Evolutionary conservation across 2,888 invertebrate species (phyloP).

Genomic region (Encarsia formosa): DNA sequence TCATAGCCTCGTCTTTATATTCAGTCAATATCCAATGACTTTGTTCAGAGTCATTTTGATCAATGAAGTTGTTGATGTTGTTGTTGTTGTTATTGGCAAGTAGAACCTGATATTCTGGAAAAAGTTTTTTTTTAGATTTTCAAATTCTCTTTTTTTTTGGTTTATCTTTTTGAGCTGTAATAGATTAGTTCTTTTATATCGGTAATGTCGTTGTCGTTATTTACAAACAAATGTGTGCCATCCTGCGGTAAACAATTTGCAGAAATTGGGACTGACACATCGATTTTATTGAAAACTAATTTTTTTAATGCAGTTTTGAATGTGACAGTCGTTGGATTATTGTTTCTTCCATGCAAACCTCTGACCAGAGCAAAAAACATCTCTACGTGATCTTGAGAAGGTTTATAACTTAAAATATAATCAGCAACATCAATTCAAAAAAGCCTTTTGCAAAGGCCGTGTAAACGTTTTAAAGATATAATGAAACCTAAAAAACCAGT

Average conservation of each 20-base stretch:
- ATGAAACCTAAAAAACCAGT: conserved; percentile 24
- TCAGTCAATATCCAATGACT: conserved; percentile 8
- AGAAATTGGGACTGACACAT: conserved; percentile 8
- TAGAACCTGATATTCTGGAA: background rate
- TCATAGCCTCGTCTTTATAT: conserved; percentile 9
- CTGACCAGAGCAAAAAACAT: conserved; percentile 23
- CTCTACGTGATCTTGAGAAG: conserved; percentile 24
- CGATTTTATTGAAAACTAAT: conserved; percentile 13
- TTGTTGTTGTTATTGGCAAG: background rate
- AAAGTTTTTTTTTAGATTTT: background rate
- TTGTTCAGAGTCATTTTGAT: no score
- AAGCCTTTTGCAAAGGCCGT: conserved; percentile 13
- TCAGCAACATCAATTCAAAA: conserved; percentile 6
- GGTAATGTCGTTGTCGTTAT: no score
- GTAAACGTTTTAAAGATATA: conserved; percentile 17
- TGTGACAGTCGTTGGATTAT: conserved; percentile 22
- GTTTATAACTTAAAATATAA: conserved; percentile 18
- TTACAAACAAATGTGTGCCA: conserved; percentile 10
- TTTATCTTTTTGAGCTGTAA: no score
- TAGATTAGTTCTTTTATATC: no score
- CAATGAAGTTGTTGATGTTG: background rate
- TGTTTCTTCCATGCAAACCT: conserved; percentile 17
- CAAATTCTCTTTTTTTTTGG: no score
- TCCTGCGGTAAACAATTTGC: conserved; percentile 18
- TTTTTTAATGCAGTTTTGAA: conserved; percentile 26